Base-by-base conservation (phyloP, 2,797 vertebrate genomes). In the Pogonophryne albipinna region DNA sequence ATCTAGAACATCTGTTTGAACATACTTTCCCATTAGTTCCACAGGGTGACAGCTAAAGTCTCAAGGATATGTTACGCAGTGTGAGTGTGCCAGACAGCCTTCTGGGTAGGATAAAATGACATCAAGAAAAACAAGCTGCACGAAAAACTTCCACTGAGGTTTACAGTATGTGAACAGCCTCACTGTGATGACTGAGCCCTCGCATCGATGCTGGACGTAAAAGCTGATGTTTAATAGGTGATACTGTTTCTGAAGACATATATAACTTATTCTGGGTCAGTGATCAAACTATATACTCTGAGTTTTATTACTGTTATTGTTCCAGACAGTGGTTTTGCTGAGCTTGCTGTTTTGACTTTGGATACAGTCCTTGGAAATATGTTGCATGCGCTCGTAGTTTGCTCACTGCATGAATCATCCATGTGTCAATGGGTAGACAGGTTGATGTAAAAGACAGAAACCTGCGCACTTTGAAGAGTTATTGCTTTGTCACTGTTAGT, bases 1-100 rank as follows among this genome's bases (percentile, higher is more conserved):
- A 82, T 83, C 74, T 64, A 50, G 31, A 68, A 78, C 78, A 90
- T 86, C 85, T 84, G 80, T 85, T 83, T 86, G 80, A 89, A 81
- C 73, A 76, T 65, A 76, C 63, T 71, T 70, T 69, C 62, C 69
- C 78, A 84, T 85, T 83, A 76, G 78, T 45, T 66, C 62, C 64
- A 65, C 64, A 41, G 71, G 76, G 73, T 73, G 84, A 85, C 79
- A 81, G 65, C 65, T 70, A 66, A 55, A 38, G 75, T 70, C 64
- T 77, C 59, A 56, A 66, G 60, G 76, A 76, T 47, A 67, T 66
- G 64, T 75, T 84, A 38, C 72, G 19, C 41, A 42, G 49, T n/a
- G 44, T 65, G 74, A 52, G 16, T 34, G 45, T 66, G 60, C 56
- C 44, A 59, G 44, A 62, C 50, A 73, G 71, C 62, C 78, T 78